Base-by-base conservation (phyloP, 2,113 vertebrate genomes). In the Elachura formosa region DNA sequence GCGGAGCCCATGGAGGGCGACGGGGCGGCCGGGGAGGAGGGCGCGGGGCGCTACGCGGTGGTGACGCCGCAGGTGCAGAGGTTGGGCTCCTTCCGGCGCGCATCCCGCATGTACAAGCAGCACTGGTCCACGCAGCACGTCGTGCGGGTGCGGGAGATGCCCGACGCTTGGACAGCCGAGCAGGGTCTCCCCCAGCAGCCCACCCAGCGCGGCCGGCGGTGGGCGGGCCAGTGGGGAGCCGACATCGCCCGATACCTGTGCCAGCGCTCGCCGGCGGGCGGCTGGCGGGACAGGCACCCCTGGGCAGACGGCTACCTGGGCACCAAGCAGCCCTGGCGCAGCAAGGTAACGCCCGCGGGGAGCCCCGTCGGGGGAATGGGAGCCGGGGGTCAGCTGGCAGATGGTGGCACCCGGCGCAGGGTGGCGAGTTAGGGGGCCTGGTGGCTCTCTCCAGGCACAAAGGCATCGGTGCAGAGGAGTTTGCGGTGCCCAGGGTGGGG, bases 61-160 rank as follows among this genome's bases (percentile, higher is more conserved):
- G 99, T 99, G 77, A 98, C 98, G 96, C 99, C 99, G 49, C 98
- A 98, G 87, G 97, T 99, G 43, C 98, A 99, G 66, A 98, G 98
- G 87, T 80, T 98, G 84, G 97, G 97, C 33, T 97, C 97, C 36
- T 90, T 96, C 38, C 95, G 95, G 43, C 80, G 28, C 20, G 49
- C 58, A 2, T 94, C 94, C 45, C 92, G 72, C 84, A 75, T 78
- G n/a, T 98, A 97, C 72, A 97, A 90, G 84, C 97, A 98, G 92
- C 98, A 98, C 93, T 98, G 97, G 98, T 97, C 97, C 85, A 96
- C 89, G 72, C 96, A 96, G 29, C 94, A 97, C 68, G 94, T 95
- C 81, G 93, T 93, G 86, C 97, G 95, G 55, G 96, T 96, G 62
- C 92, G 67, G 55, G 96, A 98, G 82, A 97, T 98, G 91, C 90